A percentile compares a stretch with the other conserved stretches of the same genome.
Conservation (phyloP, 2,113 vertebrate genomes). For the Apus apus region DNA sequence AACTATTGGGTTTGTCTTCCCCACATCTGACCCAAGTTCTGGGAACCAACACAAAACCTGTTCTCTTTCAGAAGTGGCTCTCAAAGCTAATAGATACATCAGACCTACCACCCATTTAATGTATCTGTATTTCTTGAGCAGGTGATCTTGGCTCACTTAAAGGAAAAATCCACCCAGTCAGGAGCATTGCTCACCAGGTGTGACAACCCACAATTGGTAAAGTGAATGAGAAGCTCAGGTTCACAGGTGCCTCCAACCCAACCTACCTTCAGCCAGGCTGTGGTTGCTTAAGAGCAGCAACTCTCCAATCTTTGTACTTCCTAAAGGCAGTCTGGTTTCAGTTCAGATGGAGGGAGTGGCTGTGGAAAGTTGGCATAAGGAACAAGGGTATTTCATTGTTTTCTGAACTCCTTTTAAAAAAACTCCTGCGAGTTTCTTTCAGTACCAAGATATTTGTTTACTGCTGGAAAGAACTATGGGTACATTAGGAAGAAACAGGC, state of each 20-base stretch:
- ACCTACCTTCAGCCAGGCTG: neutral
- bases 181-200: slow-evolving; percentile 34
- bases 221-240: neutral
- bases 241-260: neutral
- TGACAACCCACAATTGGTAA: neutral
- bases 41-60: neutral
- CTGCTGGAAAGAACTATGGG: neutral
- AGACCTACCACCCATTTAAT: neutral
- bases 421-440: neutral
- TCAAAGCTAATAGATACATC: neutral
- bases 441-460: neutral
- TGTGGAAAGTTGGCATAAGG: slow-evolving; percentile 15
- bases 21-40: neutral
- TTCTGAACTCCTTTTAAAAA: neutral
- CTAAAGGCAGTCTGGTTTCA: neutral
- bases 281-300: neutral
- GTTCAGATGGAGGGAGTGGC: neutral
- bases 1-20: neutral
- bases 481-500: neutral
- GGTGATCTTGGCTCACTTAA: neutral
- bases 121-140: neutral
- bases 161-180: neutral
- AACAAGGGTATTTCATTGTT: slow-evolving; percentile 8
- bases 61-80: neutral
- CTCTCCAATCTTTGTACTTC: neutral